Evolutionary conservation across 2,888 invertebrate species (phyloP).

Genomic region (Caenorhabditis virilis): DNA sequence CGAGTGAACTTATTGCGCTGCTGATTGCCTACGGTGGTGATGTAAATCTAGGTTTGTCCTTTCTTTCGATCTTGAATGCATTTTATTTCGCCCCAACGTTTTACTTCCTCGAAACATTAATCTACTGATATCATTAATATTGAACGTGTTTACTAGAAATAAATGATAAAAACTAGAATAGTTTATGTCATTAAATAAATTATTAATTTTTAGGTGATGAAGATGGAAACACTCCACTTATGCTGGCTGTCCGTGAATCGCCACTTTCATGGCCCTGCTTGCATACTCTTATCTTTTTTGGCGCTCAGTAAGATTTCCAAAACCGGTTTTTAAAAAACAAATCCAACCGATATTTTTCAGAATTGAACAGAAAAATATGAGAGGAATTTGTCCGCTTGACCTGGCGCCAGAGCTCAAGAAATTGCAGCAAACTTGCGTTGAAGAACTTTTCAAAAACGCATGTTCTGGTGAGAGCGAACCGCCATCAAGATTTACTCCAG

Average conservation of each 20-base stretch:
- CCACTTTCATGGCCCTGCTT: conserved; percentile 72
- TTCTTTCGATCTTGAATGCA: too few relatives aligned
- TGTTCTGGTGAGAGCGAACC: conserved; percentile 52
- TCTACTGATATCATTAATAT: too few relatives aligned
- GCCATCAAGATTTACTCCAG: conserved; percentile 43
- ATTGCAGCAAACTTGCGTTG: conserved; percentile 71
- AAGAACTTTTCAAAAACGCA: conserved; percentile 59
- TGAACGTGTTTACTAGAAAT: too few relatives aligned
- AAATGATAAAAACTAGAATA: neutral
- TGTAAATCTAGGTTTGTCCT: conserved; percentile 69
- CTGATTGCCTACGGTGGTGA: conserved; percentile 74
- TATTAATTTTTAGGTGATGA: conserved; percentile 69
- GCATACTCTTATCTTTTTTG: conserved; percentile 66
- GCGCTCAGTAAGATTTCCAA: conserved; percentile 57
- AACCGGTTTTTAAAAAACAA: neutral
- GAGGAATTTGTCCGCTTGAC: conserved; percentile 73
- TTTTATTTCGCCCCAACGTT: too few relatives aligned
- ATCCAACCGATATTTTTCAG: conserved; percentile 35
- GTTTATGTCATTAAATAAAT: conserved; percentile 11
- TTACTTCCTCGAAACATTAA: too few relatives aligned
- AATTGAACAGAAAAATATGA: conserved; percentile 70
- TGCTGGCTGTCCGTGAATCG: conserved; percentile 73
- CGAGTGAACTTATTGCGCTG: conserved; percentile 72
- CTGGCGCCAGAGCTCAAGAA: conserved; percentile 72
- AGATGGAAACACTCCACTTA: conserved; percentile 74